These are phyloP conservation scores for Netelia inedita DNA, from an alignment of 2,888 invertebrate species.

Conservation along the genomic window DNA sequence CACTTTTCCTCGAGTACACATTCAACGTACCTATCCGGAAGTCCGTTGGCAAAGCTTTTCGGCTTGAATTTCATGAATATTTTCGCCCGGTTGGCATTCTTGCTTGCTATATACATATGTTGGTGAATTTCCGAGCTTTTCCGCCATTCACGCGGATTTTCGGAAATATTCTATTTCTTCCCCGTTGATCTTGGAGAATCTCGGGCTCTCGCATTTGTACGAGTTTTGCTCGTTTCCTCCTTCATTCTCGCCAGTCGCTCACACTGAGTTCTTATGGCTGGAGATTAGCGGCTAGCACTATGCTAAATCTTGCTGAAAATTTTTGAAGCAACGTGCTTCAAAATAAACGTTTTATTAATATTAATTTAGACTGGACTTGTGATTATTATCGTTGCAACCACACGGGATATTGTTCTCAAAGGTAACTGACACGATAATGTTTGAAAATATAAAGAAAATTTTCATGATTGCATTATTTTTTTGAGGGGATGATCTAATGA, in stretches of 20 bases:
- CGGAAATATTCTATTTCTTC: conserved; percentile 64
- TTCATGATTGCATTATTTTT: too few species aligned
- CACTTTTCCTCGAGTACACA: conserved; percentile 17
- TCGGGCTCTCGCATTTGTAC: conserved; percentile 64
- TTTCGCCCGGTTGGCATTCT: conserved; percentile 55
- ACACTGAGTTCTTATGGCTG: conserved; percentile 54
- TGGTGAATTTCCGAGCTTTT: conserved; percentile 63
- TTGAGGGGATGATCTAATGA: too few species aligned
- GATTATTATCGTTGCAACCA: too few species aligned
- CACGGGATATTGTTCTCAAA: too few species aligned
- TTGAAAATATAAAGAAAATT: too few species aligned
- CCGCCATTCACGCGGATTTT: conserved; percentile 56
- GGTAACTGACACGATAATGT: too few species aligned
- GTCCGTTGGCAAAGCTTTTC: conserved; percentile 66
- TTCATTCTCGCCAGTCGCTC: conserved; percentile 35
- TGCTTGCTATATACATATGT: conserved; percentile 49
- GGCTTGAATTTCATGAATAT: conserved; percentile 68
- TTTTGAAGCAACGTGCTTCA: too few species aligned
- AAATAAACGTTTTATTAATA: too few species aligned
- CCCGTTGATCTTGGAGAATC: conserved; percentile 60
- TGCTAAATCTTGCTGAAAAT: too few species aligned
- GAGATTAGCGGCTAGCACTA: too few species aligned
- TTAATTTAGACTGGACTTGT: too few species aligned
- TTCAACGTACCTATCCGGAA: conserved; percentile 34
- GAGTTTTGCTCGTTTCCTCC: conserved; percentile 49